Base-by-base conservation (phyloP, 1,140 invertebrate genomes). In the Goniozus legneri region DNA sequence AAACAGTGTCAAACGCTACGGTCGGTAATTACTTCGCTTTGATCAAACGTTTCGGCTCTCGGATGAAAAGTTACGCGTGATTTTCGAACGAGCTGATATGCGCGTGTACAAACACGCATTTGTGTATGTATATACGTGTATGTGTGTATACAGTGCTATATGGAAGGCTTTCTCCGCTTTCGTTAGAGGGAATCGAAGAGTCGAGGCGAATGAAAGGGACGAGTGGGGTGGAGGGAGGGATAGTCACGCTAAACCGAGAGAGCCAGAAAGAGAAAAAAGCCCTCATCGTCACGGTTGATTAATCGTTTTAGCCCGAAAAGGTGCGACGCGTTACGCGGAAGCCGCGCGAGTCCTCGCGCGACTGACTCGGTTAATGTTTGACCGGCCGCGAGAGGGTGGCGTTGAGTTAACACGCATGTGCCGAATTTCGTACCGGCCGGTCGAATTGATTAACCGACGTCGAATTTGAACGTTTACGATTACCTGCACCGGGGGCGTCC, bases 361-460 rank as follows among this genome's bases (percentile, higher is more conserved):
- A 22, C 8, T 16, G 3, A 22, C 36, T 6, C 36, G 36, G n/a
- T n/a, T n/a, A n/a, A n/a, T n/a, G n/a, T n/a, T n/a, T n/a, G n/a
- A n/a, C n/a, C 24, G 24, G 4, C 24, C 10, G 24, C 24, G 24
- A 27, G 10, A 27, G 4, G 24, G 4, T 27, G 4, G 24, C 4
- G 4, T 36, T 44, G 39, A 37, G 37, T 31, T 37, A 41, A 40
- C 43, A 37, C 22, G 54, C 55, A 58, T 47, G 57, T 59, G 58
- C 61, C 56, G 51, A 61, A n/a, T 65, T 61, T 52, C 58, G 56
- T 56, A 50, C 53, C 32, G 46, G 41, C 48, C 43, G 42, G 44
- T 41, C 44, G 58, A 44, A 56, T 64, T 64, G 54, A 64, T 60
- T 62, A 60, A 65, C 62, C 54, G 56, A 64, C 60, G 62, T 58